Evolutionary conservation across 2,797 vertebrate genomes (phyloP).

Genomic region (Choloepus didactylus): DNA sequence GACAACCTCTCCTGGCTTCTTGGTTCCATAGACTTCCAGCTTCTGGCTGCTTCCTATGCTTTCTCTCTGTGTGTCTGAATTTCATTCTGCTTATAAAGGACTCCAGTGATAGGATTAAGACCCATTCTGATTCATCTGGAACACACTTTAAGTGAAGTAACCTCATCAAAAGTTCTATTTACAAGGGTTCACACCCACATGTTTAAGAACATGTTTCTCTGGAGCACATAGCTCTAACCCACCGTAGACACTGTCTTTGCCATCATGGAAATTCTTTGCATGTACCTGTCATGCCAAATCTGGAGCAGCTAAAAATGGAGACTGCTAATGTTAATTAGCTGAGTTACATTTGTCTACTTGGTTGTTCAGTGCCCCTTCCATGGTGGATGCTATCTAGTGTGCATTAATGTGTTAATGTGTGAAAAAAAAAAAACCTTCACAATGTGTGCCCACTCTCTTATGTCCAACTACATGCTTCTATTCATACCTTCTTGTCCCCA

Average conservation of each 20-base stretch:
- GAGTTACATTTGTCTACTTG: slow-evolving; percentile 13
- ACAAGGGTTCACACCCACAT: too few relatives aligned
- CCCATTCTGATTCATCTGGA: too few relatives aligned
- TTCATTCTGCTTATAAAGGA: too few relatives aligned
- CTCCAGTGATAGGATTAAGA: too few relatives aligned
- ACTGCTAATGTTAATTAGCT: neutral
- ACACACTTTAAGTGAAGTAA: too few relatives aligned
- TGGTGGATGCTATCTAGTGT: neutral
- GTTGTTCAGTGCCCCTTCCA: neutral
- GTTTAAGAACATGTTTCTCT: too few relatives aligned
- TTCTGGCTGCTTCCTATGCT: too few relatives aligned
- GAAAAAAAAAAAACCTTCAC: slow-evolving; percentile 4
- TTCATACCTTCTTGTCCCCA: neutral
- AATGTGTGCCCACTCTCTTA: neutral
- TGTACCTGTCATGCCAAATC: neutral
- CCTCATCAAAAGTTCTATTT: too few relatives aligned
- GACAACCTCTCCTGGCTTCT: too few relatives aligned
- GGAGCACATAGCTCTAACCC: too few relatives aligned
- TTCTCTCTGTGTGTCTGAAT: too few relatives aligned
- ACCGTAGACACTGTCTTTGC: neutral
- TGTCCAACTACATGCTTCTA: neutral
- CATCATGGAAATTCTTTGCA: neutral
- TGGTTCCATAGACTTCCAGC: too few relatives aligned
- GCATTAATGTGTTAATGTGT: neutral
- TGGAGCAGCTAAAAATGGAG: neutral